phyloP scores from a whole-genome alignment of 2,113 vertebrate genomes.

The Speoplatyrhinus poulsoni region DNA sequence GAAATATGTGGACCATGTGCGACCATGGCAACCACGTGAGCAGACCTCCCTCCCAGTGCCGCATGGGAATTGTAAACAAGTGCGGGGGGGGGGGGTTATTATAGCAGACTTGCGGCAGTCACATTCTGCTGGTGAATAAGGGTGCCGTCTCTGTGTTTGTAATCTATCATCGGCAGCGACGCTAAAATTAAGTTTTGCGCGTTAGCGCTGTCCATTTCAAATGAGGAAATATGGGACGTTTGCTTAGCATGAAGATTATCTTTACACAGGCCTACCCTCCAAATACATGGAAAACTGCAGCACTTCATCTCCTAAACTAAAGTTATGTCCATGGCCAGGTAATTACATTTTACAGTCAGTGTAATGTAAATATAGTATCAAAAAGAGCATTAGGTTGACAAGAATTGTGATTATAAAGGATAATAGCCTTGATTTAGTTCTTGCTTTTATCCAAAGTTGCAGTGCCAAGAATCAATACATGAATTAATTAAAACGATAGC shows the following conservation, averaged over 20 bases:
- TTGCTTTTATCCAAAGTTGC: conserved; percentile 37
- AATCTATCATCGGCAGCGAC: conserved; percentile 39
- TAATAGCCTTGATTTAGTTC: conserved; percentile 22
- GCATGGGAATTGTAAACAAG: conserved; percentile 27
- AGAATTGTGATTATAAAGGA: too few relatives aligned
- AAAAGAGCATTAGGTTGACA: too few relatives aligned
- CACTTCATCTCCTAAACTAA: not conserved
- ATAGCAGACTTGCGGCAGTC: not conserved
- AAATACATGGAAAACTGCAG: not conserved
- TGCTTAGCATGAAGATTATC: conserved; percentile 41
- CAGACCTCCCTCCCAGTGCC: conserved; percentile 28
- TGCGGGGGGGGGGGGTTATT: conserved; percentile 1
- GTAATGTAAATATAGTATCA: too few relatives aligned
- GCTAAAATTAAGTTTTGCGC: conserved; percentile 43
- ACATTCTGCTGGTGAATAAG: conserved; percentile 26
- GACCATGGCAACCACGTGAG: conserved; percentile 36
- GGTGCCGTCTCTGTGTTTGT: not conserved
- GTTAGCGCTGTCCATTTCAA: conserved; percentile 1
- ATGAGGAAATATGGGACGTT: conserved; percentile 30
- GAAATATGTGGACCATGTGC: not conserved
- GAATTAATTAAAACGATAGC: not conserved
- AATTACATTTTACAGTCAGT: not conserved
- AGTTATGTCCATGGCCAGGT: conserved; percentile 19
- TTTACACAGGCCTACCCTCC: not conserved
- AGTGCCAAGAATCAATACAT: not conserved